A percentile compares a stretch with the other conserved stretches of the same genome.
Conservation (phyloP, 2,113 vertebrate species). For the Notarius lentiginosus region DNA sequence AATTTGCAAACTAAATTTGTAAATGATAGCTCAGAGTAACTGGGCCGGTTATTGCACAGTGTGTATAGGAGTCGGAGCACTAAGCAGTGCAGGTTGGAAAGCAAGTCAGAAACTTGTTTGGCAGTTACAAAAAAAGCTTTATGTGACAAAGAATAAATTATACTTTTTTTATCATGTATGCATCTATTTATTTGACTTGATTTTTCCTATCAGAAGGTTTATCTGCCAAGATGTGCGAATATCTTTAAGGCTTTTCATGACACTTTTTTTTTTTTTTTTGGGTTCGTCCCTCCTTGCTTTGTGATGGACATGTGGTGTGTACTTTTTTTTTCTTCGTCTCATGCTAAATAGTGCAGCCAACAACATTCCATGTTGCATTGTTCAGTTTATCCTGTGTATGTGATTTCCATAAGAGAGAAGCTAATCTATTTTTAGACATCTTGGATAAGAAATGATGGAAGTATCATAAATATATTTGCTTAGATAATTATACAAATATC, state of each 20-base stretch:
- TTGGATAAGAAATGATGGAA: conserved; percentile 44
- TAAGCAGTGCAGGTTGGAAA: conserved; percentile 66
- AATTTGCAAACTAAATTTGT: conserved; percentile 70
- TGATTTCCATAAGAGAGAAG: conserved; percentile 43
- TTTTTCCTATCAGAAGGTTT: conserved; percentile 62
- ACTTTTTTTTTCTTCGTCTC: conserved; percentile 8
- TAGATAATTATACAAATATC: conserved; percentile 37
- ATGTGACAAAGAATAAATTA: conserved; percentile 84
- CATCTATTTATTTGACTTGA: conserved; percentile 91
- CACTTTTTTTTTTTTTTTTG: conserved; percentile 49
- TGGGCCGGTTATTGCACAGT: conserved; percentile 59
- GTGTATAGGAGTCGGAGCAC: conserved; percentile 61
- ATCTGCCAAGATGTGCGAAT: conserved; percentile 65
- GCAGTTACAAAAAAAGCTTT: conserved; percentile 75
- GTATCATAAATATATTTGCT: conserved; percentile 35
- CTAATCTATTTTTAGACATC: conserved; percentile 49
- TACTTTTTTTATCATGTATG: conserved; percentile 84
- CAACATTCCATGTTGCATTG: conserved; percentile 72
- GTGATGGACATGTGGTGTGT: conserved; percentile 43
- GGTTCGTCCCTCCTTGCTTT: conserved; percentile 51
- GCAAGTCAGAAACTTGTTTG: conserved; percentile 59
- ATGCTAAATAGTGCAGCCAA: conserved; percentile 51
- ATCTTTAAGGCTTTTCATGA: conserved; percentile 52
- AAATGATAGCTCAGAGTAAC: conserved; percentile 69
- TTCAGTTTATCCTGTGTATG: conserved; percentile 41